Evolutionary conservation across 2,113 vertebrate species (phyloP), one percentile per base, ranked within the genome.

Genomic region (Hippoglossus stenolepis): DNA sequence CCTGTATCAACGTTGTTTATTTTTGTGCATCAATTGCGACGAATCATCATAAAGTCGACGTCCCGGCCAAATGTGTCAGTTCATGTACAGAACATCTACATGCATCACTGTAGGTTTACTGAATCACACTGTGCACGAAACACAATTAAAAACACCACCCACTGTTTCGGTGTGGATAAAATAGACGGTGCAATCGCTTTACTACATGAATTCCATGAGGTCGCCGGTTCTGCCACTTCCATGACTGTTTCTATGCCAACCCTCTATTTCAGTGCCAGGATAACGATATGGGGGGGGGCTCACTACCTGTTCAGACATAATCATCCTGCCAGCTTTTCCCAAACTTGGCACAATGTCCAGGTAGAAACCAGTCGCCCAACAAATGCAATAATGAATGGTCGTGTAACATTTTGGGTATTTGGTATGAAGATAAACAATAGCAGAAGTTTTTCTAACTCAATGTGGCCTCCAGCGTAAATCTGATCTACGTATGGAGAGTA

Each of bases 141-240:
- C 59, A 69, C 65, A 81, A 66, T 81, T 79, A 65, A 83, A 83
- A 87, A 45, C 14, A 67, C n/a, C 70, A 61, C 71, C 73, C 28
- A 69, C 82, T 65, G 68, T 61, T 73, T 76, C 23, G 17, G 58
- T 76, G 11, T 57, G 51, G 57, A 67, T 81, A 56, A 81, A 83
- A 85, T 10, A 38, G 35, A 38, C 2, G 72, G 45, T 28, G 53
- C 2, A 35, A 65, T 68, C 82, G 51, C 56, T 69, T 18, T 78
- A 53, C 60, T 65, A 64, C 51, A 70, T 66, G 43, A 64, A 51
- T 51, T 54, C 43, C 49, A 72, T n/a, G 58, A 77, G 63, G 60
- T 65, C 63, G 26, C 58, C 71, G 66, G 45, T 75, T 72, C 26
- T 56, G 38, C 58, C 64, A 56, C 15, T 54, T 77, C 35, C 31